Percentiles rank a stretch among this genome's conserved stretches.
phyloP scores from a whole-genome alignment of 2,888 invertebrate genomes.

The Drosophila nr. perissopoda region DNA sequence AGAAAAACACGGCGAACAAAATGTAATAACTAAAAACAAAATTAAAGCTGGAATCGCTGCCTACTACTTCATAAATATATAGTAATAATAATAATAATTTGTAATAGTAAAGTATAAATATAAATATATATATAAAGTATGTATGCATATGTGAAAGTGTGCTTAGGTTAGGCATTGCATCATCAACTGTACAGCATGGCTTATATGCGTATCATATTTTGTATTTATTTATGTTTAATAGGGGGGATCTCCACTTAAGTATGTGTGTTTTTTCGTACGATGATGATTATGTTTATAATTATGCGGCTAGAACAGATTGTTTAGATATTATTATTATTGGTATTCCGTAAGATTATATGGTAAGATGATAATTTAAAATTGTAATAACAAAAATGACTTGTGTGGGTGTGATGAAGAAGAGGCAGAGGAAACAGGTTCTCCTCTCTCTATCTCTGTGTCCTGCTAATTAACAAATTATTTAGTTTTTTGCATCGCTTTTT shows the following conservation, averaged over 20 bases:
- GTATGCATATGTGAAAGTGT: slow-evolving; percentile 58
- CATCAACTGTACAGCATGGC: slow-evolving; percentile 77
- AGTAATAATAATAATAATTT: slow-evolving; percentile 23
- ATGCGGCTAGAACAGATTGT: slow-evolving; percentile 65
- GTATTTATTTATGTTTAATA: slow-evolving; percentile 40
- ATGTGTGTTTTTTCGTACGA: slow-evolving; percentile 40
- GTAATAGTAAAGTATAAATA: slow-evolving; percentile 41
- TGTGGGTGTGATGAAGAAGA: slow-evolving; percentile 35
- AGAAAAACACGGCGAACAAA: slow-evolving; percentile 63
- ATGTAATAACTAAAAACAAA: slow-evolving; percentile 62
- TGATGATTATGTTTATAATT: slow-evolving; percentile 70
- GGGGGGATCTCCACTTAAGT: slow-evolving; percentile 39
- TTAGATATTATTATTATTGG: slow-evolving; percentile 44
- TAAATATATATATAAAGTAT: slow-evolving; percentile 23
- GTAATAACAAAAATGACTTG: slow-evolving; percentile 69
- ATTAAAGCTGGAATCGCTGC: slow-evolving; percentile 78
- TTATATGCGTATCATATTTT: slow-evolving; percentile 55
- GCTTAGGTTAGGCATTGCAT: slow-evolving; percentile 75
- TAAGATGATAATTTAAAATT: slow-evolving; percentile 58
- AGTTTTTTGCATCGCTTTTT: slow-evolving; percentile 3
- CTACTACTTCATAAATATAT: slow-evolving; percentile 51
- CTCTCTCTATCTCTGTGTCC: slow-evolving; percentile 5
- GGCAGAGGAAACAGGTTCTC: slow-evolving; percentile 12
- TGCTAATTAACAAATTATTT: slow-evolving; percentile 23
- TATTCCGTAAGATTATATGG: slow-evolving; percentile 51